Percentiles rank a stretch among this genome's conserved stretches.
These are phyloP conservation scores for Tetrapedia diversipes DNA, from an alignment of 2,888 invertebrate genomes.

Conservation along the genomic window DNA sequence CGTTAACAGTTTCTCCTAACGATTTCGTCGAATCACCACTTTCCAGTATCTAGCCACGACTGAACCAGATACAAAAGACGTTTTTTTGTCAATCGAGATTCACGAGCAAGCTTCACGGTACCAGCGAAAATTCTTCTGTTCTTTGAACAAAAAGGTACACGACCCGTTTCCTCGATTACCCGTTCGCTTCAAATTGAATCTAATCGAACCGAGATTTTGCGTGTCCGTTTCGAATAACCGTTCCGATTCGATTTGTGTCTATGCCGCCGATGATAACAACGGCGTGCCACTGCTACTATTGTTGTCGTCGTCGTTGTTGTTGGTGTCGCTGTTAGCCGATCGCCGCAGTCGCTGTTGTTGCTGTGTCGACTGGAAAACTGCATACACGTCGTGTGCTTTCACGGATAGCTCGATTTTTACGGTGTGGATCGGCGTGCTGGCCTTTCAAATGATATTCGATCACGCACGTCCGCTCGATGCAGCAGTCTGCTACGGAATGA, in stretches of 20 bases:
- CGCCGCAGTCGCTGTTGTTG: not conserved
- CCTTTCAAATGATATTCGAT: conserved; percentile 51
- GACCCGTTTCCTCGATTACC: not conserved
- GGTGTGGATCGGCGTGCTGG: conserved; percentile 47
- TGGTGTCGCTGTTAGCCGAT: not conserved
- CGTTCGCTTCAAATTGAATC: not conserved
- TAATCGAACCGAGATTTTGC: not conserved
- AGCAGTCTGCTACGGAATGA: conserved; percentile 80
- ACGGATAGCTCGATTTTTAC: conserved; percentile 33
- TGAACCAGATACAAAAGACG: not conserved
- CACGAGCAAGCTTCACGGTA: not conserved
- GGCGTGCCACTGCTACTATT: not conserved
- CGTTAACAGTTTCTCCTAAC: not conserved
- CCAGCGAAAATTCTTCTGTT: not conserved
- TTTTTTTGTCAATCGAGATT: not conserved
- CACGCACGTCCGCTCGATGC: conserved; percentile 73
- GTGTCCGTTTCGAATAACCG: not conserved
- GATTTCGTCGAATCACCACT: not conserved
- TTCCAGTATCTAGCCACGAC: too few species aligned
- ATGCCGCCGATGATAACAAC: not conserved
- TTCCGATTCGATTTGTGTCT: not conserved
- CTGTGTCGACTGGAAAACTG: conserved; percentile 68
- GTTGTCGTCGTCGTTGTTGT: not conserved
- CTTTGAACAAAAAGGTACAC: not conserved
- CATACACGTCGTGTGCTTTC: conserved; percentile 67